Conservation (phyloP, 2,113 vertebrate genomes). For the Pardalotus punctatus region DNA sequence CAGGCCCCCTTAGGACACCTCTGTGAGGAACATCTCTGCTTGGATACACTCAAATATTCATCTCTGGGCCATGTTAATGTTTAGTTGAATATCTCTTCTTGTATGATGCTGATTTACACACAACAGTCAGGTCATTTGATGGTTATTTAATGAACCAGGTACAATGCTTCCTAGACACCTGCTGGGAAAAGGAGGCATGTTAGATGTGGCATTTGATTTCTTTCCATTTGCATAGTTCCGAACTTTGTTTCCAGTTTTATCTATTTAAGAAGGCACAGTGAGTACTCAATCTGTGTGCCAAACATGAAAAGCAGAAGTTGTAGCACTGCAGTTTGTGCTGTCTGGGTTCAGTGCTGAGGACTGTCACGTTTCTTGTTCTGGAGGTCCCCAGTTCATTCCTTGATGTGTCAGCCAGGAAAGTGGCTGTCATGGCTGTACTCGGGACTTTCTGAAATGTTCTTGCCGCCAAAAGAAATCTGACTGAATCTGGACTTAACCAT, state of each 20-base stretch:
- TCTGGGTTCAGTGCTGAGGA: neutral
- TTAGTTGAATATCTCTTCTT: neutral
- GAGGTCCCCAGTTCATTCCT: neutral
- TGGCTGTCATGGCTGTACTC: neutral
- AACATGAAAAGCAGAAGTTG: neutral
- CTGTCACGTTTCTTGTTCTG: neutral
- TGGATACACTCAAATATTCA: neutral
- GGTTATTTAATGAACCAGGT: neutral
- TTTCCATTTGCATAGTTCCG: neutral
- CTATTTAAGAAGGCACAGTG: neutral
- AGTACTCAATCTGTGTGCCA: neutral
- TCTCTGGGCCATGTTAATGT: neutral
- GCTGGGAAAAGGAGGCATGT: neutral
- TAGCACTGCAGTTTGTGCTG: neutral
- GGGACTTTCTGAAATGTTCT: slow-evolving; percentile 18
- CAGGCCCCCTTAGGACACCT: neutral
- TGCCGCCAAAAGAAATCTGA: neutral
- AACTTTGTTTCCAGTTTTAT: neutral
- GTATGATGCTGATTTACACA: neutral
- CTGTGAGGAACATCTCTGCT: neutral
- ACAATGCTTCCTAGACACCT: neutral
- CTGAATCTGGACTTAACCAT: neutral
- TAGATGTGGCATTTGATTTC: neutral
- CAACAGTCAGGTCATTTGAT: neutral
- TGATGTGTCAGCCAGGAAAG: slow-evolving; percentile 24